phyloP scores from a whole-genome alignment of 1,140 invertebrate species.

The Lanistes nyassanus region DNA sequence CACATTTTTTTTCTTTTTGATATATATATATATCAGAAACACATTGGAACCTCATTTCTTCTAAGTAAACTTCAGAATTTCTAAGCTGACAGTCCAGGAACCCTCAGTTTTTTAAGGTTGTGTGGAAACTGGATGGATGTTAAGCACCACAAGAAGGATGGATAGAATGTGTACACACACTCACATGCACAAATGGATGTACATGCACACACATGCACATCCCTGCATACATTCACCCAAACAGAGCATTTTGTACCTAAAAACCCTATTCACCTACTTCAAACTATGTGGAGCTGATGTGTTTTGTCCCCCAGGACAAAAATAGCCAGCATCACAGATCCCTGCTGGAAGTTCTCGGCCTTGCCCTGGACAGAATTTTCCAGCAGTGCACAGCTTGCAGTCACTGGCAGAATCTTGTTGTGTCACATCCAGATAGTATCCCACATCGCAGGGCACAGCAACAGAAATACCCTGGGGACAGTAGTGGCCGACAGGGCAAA shows the following conservation, averaged over 20 bases:
- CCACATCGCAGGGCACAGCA: conserved; percentile 37
- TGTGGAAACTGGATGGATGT: too few relatives aligned
- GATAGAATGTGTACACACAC: neutral
- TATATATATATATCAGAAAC: too few relatives aligned
- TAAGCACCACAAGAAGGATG: too few relatives aligned
- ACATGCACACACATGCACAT: neutral
- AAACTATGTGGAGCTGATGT: conserved; percentile 52
- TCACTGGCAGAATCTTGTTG: conserved; percentile 47
- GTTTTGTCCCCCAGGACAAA: conserved; percentile 59
- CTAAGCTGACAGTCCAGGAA: too few relatives aligned
- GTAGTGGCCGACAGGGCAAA: conserved; percentile 57
- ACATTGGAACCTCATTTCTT: too few relatives aligned
- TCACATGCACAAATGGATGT: neutral
- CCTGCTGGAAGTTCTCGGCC: conserved; percentile 47
- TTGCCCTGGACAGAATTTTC: conserved; percentile 53
- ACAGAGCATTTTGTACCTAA: too few relatives aligned
- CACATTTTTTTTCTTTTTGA: too few relatives aligned
- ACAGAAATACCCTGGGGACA: conserved; percentile 44
- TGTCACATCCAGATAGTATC: conserved; percentile 51
- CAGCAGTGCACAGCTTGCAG: conserved; percentile 55
- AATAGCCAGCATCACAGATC: conserved; percentile 58
- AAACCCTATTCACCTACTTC: conserved; percentile 43
- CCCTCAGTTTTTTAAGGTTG: too few relatives aligned
- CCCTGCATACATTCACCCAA: too few relatives aligned
- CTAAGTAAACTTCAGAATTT: too few relatives aligned